These are phyloP conservation scores for Anguilla obscura DNA, from an alignment of 2,797 vertebrate species.

Conservation along the genomic window DNA sequence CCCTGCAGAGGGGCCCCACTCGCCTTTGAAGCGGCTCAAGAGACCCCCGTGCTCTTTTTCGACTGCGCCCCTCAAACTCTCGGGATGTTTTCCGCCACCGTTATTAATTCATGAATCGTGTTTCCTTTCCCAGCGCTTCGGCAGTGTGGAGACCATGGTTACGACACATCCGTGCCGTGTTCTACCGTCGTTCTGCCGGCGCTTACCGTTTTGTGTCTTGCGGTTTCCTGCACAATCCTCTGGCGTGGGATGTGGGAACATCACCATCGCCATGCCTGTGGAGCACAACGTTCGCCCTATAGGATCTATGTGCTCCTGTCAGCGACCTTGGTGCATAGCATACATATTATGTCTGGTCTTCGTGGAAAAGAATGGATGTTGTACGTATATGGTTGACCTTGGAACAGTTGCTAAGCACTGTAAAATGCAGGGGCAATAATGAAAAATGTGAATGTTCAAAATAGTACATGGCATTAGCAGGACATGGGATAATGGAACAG, in stretches of 20 bases:
- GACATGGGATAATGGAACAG: constrained; percentile 36
- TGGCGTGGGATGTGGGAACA: neutral
- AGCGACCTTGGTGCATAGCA: neutral
- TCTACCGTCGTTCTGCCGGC: neutral
- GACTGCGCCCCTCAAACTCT: constrained; percentile 23
- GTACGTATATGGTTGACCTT: neutral
- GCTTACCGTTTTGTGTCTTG: neutral
- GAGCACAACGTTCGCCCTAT: neutral
- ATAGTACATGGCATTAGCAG: constrained; percentile 39
- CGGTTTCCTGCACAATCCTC: neutral
- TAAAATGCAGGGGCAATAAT: neutral
- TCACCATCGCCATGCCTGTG: too few species aligned
- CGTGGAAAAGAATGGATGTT: neutral
- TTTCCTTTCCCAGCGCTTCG: constrained; percentile 16
- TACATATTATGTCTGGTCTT: neutral
- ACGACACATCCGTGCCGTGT: neutral
- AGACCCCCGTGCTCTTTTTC: constrained; percentile 9
- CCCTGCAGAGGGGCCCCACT: neutral
- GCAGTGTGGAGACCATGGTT: constrained; percentile 23
- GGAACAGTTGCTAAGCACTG: neutral
- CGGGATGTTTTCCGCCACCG: neutral
- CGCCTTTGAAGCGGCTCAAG: neutral
- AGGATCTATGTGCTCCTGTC: neutral
- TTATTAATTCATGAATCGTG: constrained; percentile 36
- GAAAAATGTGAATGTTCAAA: constrained; percentile 23